Evolutionary conservation across 23 tunicate species (phyloP), one percentile per base, ranked within the genome.

Genomic region (Ascidia mentula): DNA sequence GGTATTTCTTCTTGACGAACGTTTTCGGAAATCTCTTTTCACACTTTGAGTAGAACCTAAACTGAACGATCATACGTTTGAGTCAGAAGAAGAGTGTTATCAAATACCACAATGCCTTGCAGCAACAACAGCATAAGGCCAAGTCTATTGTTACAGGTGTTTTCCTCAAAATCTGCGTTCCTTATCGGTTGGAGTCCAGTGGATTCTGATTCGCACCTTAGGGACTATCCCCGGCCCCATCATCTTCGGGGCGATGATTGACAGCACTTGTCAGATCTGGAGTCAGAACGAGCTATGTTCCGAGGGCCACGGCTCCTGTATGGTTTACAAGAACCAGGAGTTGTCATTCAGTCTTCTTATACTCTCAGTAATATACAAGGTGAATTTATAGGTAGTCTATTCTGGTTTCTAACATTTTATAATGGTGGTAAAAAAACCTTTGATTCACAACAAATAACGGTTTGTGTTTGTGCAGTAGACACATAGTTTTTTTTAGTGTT

Each of bases 221-320:
- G 98, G 98, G 12, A 88, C 93, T 30, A 93, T 93, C 39, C 98
- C 98, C 36, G 98, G 98, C 40, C 98, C 98, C 45, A 84, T 93
- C 81, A 75, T 93, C 31, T 93, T 93, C 46, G 98, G 98, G 6
- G 77, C 89, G 17, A 71, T 93, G 82, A 85, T 93, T 38, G 98
- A 93, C 84, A 82, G 87, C 70, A 77, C 98, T 22, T 93, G 98
- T 40, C 40, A 73, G 32, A 40, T 93, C n/a, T 84, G 92, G 91
- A 80, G 74, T 38, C 74, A 79, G 45, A 31, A 38, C 20, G 69
- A 45, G 7, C 75, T 34, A 0, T 87, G 91, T 40, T 35, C 85
- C 15, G 40, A 46, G 9, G 84, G 76, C 2, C 45, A 32, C n/a
- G 89, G 92, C 17, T 87, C 97, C 24, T 92, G 97, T 69, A 36